Evolutionary conservation across 2,797 vertebrate species (phyloP).

Genomic region (Phrynocephalus forsythii): DNA sequence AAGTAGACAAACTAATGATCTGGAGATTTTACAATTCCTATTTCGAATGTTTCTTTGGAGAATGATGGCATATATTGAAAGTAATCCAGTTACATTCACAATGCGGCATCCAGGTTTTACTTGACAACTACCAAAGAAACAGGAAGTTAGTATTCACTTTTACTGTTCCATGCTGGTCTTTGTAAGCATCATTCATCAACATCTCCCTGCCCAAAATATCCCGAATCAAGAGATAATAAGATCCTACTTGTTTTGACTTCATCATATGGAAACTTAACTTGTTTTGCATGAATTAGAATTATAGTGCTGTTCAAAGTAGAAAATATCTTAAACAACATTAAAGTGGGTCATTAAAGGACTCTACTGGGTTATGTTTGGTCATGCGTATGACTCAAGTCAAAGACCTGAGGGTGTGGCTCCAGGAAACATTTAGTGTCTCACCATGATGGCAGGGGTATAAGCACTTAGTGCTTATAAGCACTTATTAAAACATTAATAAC

Average conservation of each 20-base stretch:
- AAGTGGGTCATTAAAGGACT: slow-evolving; percentile 23
- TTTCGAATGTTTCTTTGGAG: background rate
- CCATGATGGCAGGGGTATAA: background rate
- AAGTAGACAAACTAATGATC: background rate
- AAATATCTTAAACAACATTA: slow-evolving; percentile 25
- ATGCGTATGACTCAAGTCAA: slow-evolving; percentile 31
- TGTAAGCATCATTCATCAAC: background rate
- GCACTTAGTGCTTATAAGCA: background rate
- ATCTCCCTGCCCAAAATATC: rapidly evolving
- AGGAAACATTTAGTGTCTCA: slow-evolving; percentile 33
- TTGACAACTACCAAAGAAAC: background rate
- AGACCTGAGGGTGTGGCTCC: background rate
- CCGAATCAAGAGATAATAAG: slow-evolving; percentile 14
- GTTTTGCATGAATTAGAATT: slow-evolving; percentile 15
- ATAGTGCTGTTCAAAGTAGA: slow-evolving; percentile 27
- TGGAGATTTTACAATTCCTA: background rate
- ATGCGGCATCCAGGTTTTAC: background rate
- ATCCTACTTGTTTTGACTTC: background rate
- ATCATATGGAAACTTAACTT: background rate
- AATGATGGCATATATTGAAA: background rate
- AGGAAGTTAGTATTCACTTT: slow-evolving; percentile 4
- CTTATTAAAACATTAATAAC: background rate
- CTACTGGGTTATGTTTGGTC: slow-evolving; percentile 30
- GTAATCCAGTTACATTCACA: background rate
- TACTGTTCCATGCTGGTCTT: background rate